Base-by-base conservation (phyloP, 2,113 vertebrate species). In the Clupea harengus region DNA sequence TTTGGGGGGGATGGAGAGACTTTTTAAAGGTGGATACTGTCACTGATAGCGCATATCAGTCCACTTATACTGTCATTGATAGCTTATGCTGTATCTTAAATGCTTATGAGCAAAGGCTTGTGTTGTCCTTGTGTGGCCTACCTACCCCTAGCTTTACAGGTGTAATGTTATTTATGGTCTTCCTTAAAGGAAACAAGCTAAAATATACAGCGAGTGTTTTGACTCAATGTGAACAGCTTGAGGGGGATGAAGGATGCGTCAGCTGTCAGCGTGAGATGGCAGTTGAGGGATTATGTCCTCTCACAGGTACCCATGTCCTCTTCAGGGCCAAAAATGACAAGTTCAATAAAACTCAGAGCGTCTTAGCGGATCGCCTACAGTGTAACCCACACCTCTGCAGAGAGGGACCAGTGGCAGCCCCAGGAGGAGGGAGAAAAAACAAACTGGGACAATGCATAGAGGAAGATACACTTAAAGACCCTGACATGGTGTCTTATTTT, bases 301-400 rank as follows among this genome's bases (percentile, higher is more conserved):
- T 84, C 92, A 91, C 94, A 94, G 94, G 94, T 95, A 93, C 91
- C 94, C 92, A n/a, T 92, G 92, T 93, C 91, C 87, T 90, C 89
- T 94, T 91, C 89, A 88, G 87, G 91, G 89, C 88, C n/a, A 86
- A 93, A 95, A 93, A 94, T 93, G 94, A 94, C 94, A 94, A 92
- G 93, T 94, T 94, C 93, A 95, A 94, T 95, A 94, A 87, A 94
- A 94, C 88, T 95, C 93, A 93, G 91, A 89, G 88, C 89, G 87
- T 88, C 84, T 91, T 90, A 89, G 50, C 11, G 1, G 83, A 86
- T 90, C 84, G 49, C 90, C 91, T 93, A 22, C 54, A 60, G 18
- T 22, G 54, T 22, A 60, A 60, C 54, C 54, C 22, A 60, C 54
- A 60, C 54, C 18, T 60, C 54, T 92, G 91, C 93, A 94, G 95